Evolutionary conservation across 2,113 vertebrate species (phyloP), one percentile per base, ranked within the genome.

Genomic region (Hyperoodon ampullatus): DNA sequence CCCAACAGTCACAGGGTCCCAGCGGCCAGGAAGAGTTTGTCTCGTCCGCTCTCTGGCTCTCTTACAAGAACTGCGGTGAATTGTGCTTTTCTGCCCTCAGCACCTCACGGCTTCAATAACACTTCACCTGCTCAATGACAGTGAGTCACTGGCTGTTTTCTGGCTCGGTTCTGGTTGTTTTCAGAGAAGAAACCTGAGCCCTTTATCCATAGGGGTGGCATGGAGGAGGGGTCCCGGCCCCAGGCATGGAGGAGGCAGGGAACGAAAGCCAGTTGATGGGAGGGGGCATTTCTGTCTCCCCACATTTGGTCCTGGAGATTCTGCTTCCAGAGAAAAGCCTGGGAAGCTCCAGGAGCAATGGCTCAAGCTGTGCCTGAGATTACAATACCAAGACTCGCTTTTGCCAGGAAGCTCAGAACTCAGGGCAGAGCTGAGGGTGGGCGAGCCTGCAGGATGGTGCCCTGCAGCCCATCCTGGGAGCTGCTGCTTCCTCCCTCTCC

Each of bases 361-460:
- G 66, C 85, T 75, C n/a, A n/a, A 24, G n/a, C 55, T 33, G 21
- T 15, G 23, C 28, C 30, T 9, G 30, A 33, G 72, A 50, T 66
- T 0, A n/a, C 30, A 28, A 15, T 1, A 72, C 8, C 35, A 2
- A 50, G 53, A 14, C 8, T 42, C 28, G 2, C 18, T 7, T 26
- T 23, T 35, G 30, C 44, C 21, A 63, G 24, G 58, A 94, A 50
- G 44, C n/a, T 61, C 28, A 77, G 23, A 33, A 30, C 28, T 72
- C 19, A 16, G 30, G 39, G 9, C 35, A 66, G n/a, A 26, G 19
- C 9, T 28, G 39, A 42, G 30, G 13, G 4, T 13, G 11, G 19
- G 0, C 0, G 1, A 0, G 50, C n/a, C 0, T 9, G 6, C 19
- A 10, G 24, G 28, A 58, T 21, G 1, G n/a, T 0, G 21, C 1